Conservation (phyloP, 2,888 invertebrate genomes). For the Sinopyrophorus schimmeli region DNA sequence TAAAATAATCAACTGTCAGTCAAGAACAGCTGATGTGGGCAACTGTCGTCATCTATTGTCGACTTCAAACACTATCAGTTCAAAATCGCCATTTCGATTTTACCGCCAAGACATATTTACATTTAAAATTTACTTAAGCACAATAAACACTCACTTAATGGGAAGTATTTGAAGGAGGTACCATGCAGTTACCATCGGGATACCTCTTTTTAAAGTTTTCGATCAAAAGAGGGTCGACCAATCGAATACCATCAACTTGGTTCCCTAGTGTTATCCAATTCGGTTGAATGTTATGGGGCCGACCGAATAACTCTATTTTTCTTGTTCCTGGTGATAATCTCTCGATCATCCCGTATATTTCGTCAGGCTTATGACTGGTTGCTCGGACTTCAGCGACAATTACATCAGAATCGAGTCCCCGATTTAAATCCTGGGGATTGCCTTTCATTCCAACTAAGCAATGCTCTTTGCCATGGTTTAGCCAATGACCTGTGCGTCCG, state of each 20-base stretch:
- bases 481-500: constrained; percentile 96
- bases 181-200: constrained; percentile 82
- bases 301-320: constrained; percentile 95
- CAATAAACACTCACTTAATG: constrained; percentile 38
- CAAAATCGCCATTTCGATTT: too few species aligned
- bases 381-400: constrained; percentile 98
- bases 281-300: constrained; percentile 97
- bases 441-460: constrained; percentile 97
- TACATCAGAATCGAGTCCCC: constrained; percentile 95
- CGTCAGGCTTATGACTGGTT: constrained; percentile 97
- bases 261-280: constrained; percentile 98
- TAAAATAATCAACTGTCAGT: constrained; percentile 48
- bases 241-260: constrained; percentile 91
- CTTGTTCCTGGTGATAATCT: constrained; percentile 94
- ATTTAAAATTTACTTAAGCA: too few species aligned
- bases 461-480: constrained; percentile 98
- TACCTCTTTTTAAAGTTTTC: constrained; percentile 88
- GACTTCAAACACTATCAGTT: too few species aligned
- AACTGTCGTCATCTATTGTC: constrained; percentile 29
- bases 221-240: constrained; percentile 90
- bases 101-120: constrained; percentile 42
- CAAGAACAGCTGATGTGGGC: constrained; percentile 50
- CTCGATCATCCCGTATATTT: constrained; percentile 97
- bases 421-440: constrained; percentile 84
- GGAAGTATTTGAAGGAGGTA: constrained; percentile 47